phyloP scores from a whole-genome alignment of 2,888 invertebrate genomes.

The Heliconius hortense region DNA sequence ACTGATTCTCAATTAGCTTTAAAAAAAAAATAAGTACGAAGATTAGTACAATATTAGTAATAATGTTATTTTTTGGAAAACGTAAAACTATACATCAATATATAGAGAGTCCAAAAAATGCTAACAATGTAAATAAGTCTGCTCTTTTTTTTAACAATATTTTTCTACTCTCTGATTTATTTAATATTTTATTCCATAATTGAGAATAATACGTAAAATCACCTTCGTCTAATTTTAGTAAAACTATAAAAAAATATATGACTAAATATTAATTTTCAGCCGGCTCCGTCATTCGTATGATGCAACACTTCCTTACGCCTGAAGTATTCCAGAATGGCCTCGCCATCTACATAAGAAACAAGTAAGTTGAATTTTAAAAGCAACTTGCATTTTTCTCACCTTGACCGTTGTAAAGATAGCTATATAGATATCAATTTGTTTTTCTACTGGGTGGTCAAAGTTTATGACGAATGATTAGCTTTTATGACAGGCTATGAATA shows the following conservation, averaged over 20 bases:
- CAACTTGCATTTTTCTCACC: slow-evolving; percentile 5
- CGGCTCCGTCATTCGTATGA: slow-evolving; percentile 82
- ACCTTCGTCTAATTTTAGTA: neutral
- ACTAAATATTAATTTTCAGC: slow-evolving; percentile 55
- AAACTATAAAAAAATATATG: neutral
- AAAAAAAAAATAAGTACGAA: neutral
- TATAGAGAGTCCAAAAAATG: too few species aligned
- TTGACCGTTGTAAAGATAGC: slow-evolving; percentile 4
- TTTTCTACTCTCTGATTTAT: too few species aligned
- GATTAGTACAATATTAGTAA: too few species aligned
- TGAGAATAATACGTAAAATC: neutral
- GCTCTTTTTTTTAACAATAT: too few species aligned
- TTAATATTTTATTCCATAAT: too few species aligned
- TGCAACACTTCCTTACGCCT: slow-evolving; percentile 79
- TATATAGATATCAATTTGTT: neutral
- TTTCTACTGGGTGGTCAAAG: neutral
- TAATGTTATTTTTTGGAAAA: too few species aligned
- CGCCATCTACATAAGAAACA: slow-evolving; percentile 61
- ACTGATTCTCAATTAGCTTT: neutral
- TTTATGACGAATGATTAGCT: too few species aligned
- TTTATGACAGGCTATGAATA: too few species aligned
- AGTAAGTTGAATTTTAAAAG: slow-evolving; percentile 55
- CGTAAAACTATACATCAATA: too few species aligned
- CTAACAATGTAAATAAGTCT: too few species aligned
- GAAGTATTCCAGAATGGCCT: slow-evolving; percentile 81